Base-by-base conservation (phyloP, 2,113 vertebrate genomes). In the Eubucco bourcierii region DNA sequence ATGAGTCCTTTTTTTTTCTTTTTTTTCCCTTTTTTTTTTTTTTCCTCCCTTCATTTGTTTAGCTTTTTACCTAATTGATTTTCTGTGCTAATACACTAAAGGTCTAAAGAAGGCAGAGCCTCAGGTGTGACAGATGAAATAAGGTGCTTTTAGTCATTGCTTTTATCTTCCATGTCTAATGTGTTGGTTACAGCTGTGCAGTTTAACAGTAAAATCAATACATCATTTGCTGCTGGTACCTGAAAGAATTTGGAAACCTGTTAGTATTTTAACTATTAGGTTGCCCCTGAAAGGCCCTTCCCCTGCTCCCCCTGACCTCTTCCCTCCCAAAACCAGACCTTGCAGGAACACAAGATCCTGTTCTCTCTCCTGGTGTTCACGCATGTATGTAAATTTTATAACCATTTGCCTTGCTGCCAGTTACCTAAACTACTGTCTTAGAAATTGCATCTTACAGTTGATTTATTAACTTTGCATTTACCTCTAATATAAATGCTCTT, bases 61-160 rank as follows among this genome's bases (percentile, higher is more conserved):
- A 97, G 96, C 89, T 97, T 97, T 98, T 98, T 98, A 97, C 94
- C 95, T 98, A 98, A 98, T 98, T 97, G 98, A 98, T 98, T 98
- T 97, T 98, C 96, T 97, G 94, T 97, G 97, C 97, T 97, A 97
- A 97, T 98, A 97, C 93, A 97, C 97, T 96, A 94, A 97, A 97
- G 88, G 96, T 96, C 97, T 97, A 66, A 94, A 97, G 97, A 96
- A 98, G 96, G 92, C 95, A 97, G 94, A 95, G 95, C 92, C 97
- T 97, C 97, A 98, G 97, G 97, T 98, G 98, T 98, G 97, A 97
- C 97, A 97, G 97, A 98, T 97, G 97, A 98, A 98, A 97, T 98
- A 97, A 97, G 96, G 96, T 95, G 94, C 96, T 97, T 97, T 98
- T 96, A 97, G 97, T 95, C 97, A 97, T 96, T 97, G 93, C 97